phyloP scores from a whole-genome alignment of 2,888 invertebrate genomes.

The Acleris literana region DNA sequence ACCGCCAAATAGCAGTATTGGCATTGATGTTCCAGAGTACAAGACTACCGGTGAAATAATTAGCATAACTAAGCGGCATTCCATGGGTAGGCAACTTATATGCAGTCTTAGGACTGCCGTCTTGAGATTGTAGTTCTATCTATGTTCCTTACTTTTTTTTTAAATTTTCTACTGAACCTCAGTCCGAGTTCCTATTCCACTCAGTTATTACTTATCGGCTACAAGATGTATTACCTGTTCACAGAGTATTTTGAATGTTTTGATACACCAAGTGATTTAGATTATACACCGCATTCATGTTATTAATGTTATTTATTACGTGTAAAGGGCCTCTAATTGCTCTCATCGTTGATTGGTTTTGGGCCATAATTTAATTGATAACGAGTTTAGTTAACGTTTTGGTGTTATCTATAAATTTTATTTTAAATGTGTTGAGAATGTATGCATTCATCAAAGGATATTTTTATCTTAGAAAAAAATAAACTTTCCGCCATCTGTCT shows the following conservation, averaged over 20 bases:
- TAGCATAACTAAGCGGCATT: no score
- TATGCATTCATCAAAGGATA: no score
- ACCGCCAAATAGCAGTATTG: no score
- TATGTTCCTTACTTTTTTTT: no score
- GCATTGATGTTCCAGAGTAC: no score
- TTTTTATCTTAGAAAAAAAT: no score
- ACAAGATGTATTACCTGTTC: conserved; percentile 38
- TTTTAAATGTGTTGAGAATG: conserved; percentile 13
- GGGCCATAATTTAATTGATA: conserved; percentile 32
- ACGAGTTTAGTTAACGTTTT: conserved; percentile 27
- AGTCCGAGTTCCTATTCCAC: neutral
- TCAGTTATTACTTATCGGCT: conserved; percentile 35
- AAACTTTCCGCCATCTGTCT: no score
- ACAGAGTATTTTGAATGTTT: conserved; percentile 20
- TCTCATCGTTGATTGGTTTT: conserved; percentile 22
- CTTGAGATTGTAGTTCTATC: no score
- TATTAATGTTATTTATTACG: conserved; percentile 33
- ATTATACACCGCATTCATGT: conserved; percentile 31
- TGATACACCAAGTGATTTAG: conserved; percentile 36
- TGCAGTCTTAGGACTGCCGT: no score
- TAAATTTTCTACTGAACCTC: conserved; percentile 12
- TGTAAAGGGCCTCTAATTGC: conserved; percentile 33
- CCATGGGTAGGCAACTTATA: no score
- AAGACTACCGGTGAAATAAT: no score
- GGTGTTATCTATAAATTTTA: conserved; percentile 9